A percentile compares a stretch with the other conserved stretches of the same genome.
Conservation (phyloP, 2,113 vertebrate genomes). For the Brevimyrus niger region DNA sequence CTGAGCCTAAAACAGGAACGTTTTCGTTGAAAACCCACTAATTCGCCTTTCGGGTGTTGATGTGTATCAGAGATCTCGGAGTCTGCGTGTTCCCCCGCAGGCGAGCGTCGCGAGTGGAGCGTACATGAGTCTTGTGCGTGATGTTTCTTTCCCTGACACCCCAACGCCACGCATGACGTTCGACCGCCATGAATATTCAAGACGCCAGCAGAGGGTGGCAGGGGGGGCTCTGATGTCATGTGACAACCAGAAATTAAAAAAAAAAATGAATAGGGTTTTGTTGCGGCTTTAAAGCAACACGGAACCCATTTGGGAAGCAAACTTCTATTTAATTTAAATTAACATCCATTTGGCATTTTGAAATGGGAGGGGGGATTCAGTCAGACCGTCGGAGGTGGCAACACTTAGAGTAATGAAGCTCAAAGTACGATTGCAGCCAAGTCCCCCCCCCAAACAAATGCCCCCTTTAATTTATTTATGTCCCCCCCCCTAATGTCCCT, state of each 20-base stretch:
- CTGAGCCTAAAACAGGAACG: conserved; percentile 25
- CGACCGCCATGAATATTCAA: background rate
- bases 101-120: conserved; percentile 17
- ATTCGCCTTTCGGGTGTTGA: conserved; percentile 43
- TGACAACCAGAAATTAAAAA: background rate
- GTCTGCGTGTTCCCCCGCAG: conserved; percentile 22
- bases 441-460: conserved; percentile 17
- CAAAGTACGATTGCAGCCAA: conserved; percentile 27
- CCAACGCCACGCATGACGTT: background rate
- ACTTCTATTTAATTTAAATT: background rate
- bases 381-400: conserved; percentile 1
- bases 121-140: background rate
- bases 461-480: conserved; percentile 16
- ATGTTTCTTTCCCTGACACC: background rate
- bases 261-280: background rate
- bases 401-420: conserved; percentile 37
- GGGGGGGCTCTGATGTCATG: background rate
- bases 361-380: conserved; percentile 1
- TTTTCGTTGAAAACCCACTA: conserved; percentile 48
- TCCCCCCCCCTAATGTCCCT: conserved; percentile 15
- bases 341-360: background rate
- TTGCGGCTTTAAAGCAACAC: background rate
- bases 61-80: conserved; percentile 32
- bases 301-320: background rate
- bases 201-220: background rate